These are phyloP conservation scores for Threskiornis aethiopicus DNA, from an alignment of 2,797 vertebrate species.

Conservation along the genomic window DNA sequence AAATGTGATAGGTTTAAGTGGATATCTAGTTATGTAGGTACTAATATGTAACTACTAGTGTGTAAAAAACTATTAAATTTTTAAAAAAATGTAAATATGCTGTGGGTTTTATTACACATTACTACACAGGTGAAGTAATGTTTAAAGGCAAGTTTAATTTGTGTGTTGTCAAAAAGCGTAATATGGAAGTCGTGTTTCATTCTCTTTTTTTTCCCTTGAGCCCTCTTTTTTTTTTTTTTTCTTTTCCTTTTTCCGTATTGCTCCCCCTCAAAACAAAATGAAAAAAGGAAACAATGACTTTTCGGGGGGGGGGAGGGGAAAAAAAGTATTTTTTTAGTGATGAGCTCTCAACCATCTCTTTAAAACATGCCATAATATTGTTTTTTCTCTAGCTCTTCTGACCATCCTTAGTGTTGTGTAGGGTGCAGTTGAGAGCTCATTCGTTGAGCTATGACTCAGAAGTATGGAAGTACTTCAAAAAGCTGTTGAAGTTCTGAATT, in stretches of 20 bases:
- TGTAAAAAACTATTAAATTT: background rate
- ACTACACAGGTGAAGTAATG: background rate
- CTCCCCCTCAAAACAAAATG: background rate
- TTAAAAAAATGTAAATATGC: rapidly evolving
- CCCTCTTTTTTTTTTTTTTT: no score
- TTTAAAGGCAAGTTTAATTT: background rate
- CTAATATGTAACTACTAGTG: background rate
- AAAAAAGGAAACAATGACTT: background rate
- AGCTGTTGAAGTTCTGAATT: background rate
- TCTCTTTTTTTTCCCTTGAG: background rate
- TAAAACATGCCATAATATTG: background rate
- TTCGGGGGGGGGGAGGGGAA: background rate
- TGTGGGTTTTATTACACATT: background rate
- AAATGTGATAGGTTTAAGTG: background rate
- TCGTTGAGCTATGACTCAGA: background rate
- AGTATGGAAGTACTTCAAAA: background rate
- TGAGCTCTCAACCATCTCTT: background rate
- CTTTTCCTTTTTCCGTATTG: background rate
- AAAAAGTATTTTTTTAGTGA: background rate
- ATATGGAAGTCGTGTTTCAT: background rate
- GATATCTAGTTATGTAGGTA: background rate
- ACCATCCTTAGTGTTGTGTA: no score
- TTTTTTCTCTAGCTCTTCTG: background rate
- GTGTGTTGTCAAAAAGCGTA: background rate
- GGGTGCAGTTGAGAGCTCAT: background rate